phyloP scores from a whole-genome alignment of 2,113 vertebrate genomes.

The Hirundichthys speculiger region DNA sequence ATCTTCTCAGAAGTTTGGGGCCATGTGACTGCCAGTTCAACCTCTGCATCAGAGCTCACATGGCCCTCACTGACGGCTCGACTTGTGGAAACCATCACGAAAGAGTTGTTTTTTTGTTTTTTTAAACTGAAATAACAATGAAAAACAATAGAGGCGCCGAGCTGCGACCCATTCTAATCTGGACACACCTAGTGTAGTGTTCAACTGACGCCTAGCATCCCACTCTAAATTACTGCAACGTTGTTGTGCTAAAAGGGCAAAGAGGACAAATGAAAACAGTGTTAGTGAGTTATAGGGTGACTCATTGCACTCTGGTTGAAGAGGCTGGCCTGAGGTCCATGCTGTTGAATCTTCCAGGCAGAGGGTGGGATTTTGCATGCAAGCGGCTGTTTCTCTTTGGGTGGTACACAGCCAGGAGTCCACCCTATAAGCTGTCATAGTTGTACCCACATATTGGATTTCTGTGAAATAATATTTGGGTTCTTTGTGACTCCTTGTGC shows the following conservation, averaged over 20 bases:
- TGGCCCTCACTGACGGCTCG: conserved; percentile 32
- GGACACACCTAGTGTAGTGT: conserved; percentile 58
- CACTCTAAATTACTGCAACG: conserved; percentile 29
- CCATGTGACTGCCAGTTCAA: conserved; percentile 39
- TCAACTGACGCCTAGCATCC: conserved; percentile 29
- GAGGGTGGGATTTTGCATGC: conserved; percentile 52
- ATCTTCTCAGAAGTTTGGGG: conserved; percentile 39
- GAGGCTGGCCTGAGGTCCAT: conserved; percentile 39
- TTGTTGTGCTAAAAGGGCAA: conserved; percentile 18
- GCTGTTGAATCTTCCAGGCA: conserved; percentile 56
- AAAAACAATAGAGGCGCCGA: conserved; percentile 69
- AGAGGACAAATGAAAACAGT: conserved; percentile 41
- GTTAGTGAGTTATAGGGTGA: conserved; percentile 43
- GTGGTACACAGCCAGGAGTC: conserved; percentile 63
- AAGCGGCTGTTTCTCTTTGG: conserved; percentile 55
- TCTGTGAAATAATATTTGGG: conserved; percentile 76
- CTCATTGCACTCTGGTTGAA: conserved; percentile 54
- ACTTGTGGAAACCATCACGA: conserved; percentile 60
- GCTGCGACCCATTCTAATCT: conserved; percentile 53
- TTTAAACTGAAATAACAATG: conserved; percentile 67
- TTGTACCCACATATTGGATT: conserved; percentile 73
- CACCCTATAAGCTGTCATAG: conserved; percentile 74
- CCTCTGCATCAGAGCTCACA: conserved; percentile 46
- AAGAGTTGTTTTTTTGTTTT: conserved; percentile 41
- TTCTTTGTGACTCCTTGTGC: conserved; percentile 58